Base-by-base conservation (phyloP, 2,797 vertebrate genomes). In the Coccyzus lansbergi region DNA sequence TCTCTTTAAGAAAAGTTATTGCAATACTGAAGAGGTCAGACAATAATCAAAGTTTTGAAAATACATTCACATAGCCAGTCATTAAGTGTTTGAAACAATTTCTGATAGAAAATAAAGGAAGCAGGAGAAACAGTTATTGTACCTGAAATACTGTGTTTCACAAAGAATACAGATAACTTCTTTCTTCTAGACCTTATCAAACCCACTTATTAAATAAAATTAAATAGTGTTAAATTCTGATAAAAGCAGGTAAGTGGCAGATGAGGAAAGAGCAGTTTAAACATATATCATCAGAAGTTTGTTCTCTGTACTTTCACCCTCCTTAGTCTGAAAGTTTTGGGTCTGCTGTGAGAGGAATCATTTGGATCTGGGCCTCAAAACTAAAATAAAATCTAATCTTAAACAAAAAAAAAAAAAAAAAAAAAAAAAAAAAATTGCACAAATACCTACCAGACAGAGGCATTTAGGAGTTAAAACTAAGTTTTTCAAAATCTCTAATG, bases 351-450 rank as follows among this genome's bases (percentile, higher is more conserved):
- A 74, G 8, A 87, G 9, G 7, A 83, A 65, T 52, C 34, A n/a
- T 78, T 94, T 81, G 25, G 51, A 91, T 81, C 76, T 86, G 38
- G 42, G 11, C 44, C 46, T 79, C 53, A 53, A 90, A 94, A 79
- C 92, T 94, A 90, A 95, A 94, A 92, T 92, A 62, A 88, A 92
- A 96, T 85, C 76, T 72, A 53, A 83, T 64, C 62, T 84, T 85
- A 74, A 72, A 77, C 26, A 77, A 88, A 65, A 7, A 85, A 94
- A 56, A 10, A 70, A 94, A 33, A 4, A 38, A 13, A 13, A 87
- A 92, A 94, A 70, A 94, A 33, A 4, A 38, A 13, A 13, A 87
- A 92, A 94, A 64, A 64, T 40, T 19, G 62, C 46, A 83, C 20
- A n/a, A 86, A 7, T 7, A 52, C 20, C 11, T 15, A 62, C 9